These are phyloP conservation scores for Tenebrio molitor DNA, from an alignment of 1,140 invertebrate species.

Conservation along the genomic window DNA sequence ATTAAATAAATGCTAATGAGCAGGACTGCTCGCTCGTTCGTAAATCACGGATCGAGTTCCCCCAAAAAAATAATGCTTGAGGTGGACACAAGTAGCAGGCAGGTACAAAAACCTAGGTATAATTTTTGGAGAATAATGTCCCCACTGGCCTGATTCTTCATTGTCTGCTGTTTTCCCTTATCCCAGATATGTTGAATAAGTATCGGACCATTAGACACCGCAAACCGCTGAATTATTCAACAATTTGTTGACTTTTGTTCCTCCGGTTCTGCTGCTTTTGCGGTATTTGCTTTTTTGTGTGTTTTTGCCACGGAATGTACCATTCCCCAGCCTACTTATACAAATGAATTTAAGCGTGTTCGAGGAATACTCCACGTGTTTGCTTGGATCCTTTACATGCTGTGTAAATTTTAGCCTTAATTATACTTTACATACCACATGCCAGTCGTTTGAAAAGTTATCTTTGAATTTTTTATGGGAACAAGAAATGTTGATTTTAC, in stretches of 20 bases:
- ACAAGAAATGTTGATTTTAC: neutral
- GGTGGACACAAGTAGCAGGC: conserved; percentile 19
- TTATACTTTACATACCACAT: conserved; percentile 32
- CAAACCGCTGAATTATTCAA: conserved; percentile 32
- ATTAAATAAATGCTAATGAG: conserved; percentile 38
- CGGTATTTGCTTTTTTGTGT: neutral
- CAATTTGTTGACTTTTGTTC: conserved; percentile 37
- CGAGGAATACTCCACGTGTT: conserved; percentile 25
- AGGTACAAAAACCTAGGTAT: neutral
- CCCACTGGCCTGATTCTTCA: neutral
- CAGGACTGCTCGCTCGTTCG: conserved; percentile 6
- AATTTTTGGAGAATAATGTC: neutral
- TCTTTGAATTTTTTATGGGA: conserved; percentile 13
- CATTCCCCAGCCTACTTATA: conserved; percentile 3
- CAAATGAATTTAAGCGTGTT: conserved; percentile 24
- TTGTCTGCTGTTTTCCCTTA: conserved; percentile 1
- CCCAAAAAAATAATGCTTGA: conserved; percentile 1
- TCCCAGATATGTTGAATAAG: neutral
- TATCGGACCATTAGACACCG: too few species aligned
- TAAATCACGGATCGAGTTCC: conserved; percentile 29
- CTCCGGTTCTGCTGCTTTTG: neutral
- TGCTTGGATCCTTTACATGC: conserved; percentile 19
- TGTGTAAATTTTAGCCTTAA: conserved; percentile 17
- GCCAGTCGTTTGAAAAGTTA: conserved; percentile 6
- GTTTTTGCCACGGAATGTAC: conserved; percentile 18